phyloP scores from a whole-genome alignment of 2,888 invertebrate species.

The Augiades crinisus region DNA sequence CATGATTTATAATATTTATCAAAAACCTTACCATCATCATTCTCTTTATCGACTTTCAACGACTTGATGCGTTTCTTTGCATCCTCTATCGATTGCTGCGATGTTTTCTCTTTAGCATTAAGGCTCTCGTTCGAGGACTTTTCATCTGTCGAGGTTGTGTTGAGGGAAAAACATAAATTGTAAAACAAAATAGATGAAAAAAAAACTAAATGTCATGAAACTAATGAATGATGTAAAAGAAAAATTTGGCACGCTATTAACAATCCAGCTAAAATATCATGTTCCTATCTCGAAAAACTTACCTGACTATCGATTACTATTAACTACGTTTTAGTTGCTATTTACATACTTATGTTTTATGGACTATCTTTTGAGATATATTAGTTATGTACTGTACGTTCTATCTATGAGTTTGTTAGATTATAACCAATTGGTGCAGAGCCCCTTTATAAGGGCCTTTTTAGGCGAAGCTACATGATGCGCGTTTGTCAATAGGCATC shows the following conservation, averaged over 20 bases:
- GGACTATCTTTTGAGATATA: no score
- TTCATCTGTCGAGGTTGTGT: conserved; percentile 43
- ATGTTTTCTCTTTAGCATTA: conserved; percentile 55
- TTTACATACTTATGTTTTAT: background rate
- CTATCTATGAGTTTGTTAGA: no score
- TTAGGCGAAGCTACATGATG: no score
- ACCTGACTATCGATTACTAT: background rate
- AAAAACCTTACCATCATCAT: conserved; percentile 69
- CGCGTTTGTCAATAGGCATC: no score
- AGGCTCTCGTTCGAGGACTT: conserved; percentile 56
- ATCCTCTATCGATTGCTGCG: conserved; percentile 69
- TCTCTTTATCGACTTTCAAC: conserved; percentile 72
- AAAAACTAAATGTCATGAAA: conserved; percentile 14
- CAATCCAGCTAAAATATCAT: background rate
- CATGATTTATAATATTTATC: conserved; percentile 8
- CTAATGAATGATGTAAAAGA: conserved; percentile 5
- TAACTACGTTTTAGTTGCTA: background rate
- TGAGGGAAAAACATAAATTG: conserved; percentile 33
- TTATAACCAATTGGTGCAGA: no score
- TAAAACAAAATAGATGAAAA: conserved; percentile 37
- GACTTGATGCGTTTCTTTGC: conserved; percentile 72
- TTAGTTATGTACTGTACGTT: no score
- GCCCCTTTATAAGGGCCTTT: no score
- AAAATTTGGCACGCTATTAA: background rate
- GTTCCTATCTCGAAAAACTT: background rate